Base-by-base conservation (phyloP, 2,888 invertebrate genomes). In the Chouioia cunea region DNA sequence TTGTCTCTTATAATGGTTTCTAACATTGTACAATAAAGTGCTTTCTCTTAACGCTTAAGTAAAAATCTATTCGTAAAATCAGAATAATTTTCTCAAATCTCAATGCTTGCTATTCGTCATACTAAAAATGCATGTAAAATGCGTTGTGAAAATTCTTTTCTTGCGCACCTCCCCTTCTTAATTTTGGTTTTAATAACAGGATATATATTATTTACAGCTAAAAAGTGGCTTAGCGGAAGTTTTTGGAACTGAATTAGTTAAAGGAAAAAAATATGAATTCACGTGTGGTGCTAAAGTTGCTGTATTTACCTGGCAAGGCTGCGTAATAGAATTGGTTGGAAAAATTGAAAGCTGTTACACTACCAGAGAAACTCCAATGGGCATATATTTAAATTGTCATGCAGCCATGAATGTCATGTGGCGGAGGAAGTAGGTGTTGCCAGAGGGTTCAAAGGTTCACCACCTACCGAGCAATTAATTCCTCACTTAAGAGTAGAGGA, bases 341-440 rank as follows among this genome's bases (percentile, higher is more conserved):
- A 92, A 92, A 83, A 94, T 96, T 1, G 97, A 97, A 85, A 96
- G 96, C 27, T 95, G 93, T 76, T 99, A 99, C 84, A 90, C 97
- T 0, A 96, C 98, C 0, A 96, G 96, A 84, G 97, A 98, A 83
- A 99, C 99, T 0, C 98, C 98, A 0, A 98, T 97, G 97, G 91
- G 92, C 77, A 92, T 97, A 76, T 99, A 99, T 84, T 88, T 97
- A 2, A 99, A 99, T 86, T 95, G 96, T 18, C 99, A 99, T 85
- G 96, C 95, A 12, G 97, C 96, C 0, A 87, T 99, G 74, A 99
- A 99, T 83, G 93, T 96, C 78, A 90, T 97, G 86, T 88, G 99
- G n/a, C n/a, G 74, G 89, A 91, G 50, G 91, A 91, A 43, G 95
- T 97, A 0, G 96, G n/a, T n/a, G n/a, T n/a, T n/a, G n/a, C n/a